These are phyloP conservation scores for Leucozona laternaria DNA, from an alignment of 2,888 invertebrate species.

Conservation along the genomic window DNA sequence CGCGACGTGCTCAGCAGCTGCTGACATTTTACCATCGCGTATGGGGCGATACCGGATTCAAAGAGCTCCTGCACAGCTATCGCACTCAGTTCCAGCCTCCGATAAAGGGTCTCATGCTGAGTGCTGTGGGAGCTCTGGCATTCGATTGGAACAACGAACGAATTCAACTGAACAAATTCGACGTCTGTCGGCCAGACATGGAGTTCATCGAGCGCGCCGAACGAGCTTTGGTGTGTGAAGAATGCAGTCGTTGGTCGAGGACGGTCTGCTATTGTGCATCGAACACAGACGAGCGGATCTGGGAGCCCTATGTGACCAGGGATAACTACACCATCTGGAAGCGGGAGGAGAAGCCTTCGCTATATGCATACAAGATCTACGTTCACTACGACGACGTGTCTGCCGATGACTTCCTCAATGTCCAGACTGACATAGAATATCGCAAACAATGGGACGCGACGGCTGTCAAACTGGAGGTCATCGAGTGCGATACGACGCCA, in stretches of 20 bases:
- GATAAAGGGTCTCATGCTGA: constrained; percentile 85
- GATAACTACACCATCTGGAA: constrained; percentile 93
- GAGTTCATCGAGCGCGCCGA: constrained; percentile 85
- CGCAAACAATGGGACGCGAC: constrained; percentile 92
- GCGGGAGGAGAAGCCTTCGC: constrained; percentile 88
- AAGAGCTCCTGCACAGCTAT: constrained; percentile 84
- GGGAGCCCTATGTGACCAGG: constrained; percentile 91
- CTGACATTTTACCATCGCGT: constrained; percentile 86
- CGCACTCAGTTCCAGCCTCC: constrained; percentile 83
- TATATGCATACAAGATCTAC: constrained; percentile 94
- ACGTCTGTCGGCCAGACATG: constrained; percentile 86
- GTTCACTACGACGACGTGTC: constrained; percentile 91
- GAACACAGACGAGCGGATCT: constrained; percentile 79
- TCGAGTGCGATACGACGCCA: constrained; percentile 87
- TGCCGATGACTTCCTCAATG: constrained; percentile 91
- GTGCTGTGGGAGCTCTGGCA: constrained; percentile 85
- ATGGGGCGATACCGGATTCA: constrained; percentile 87
- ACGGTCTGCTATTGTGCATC: constrained; percentile 81
- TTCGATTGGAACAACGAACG: constrained; percentile 87
- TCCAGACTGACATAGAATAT: constrained; percentile 92
- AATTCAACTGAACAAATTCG: constrained; percentile 85
- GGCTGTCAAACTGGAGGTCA: constrained; percentile 88
- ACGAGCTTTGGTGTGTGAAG: constrained; percentile 84
- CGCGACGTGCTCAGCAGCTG: constrained; percentile 87
- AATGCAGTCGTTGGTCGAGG: constrained; percentile 79